These are phyloP conservation scores for Cichladusa arquata DNA, from an alignment of 2,113 vertebrate species.

Conservation along the genomic window DNA sequence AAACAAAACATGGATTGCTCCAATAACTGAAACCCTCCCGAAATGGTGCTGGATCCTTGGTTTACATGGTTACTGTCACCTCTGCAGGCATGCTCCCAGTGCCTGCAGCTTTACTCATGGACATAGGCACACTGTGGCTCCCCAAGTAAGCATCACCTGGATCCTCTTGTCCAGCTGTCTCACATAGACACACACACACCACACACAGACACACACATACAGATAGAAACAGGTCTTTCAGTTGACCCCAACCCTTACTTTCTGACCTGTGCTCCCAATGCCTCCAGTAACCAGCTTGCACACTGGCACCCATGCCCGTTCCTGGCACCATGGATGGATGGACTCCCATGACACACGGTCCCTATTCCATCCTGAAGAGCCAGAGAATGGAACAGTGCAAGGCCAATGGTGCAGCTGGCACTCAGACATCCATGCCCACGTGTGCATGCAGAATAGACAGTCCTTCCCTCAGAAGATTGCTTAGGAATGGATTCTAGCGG, in stretches of 20 bases:
- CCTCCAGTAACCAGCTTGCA: background rate
- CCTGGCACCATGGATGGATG: background rate
- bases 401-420: background rate
- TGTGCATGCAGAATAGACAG: fast-evolving
- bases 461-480: background rate
- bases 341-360: fast-evolving
- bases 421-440: background rate
- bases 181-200: no score
- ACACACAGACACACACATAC: background rate
- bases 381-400: background rate
- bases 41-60: background rate
- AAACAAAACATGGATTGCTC: background rate
- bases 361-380: background rate
- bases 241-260: fast-evolving
- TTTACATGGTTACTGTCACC: background rate
- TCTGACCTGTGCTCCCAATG: no score
- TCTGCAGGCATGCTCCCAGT: background rate
- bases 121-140: background rate
- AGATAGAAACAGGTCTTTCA: background rate
- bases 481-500: background rate
- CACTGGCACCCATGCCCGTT: background rate
- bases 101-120: background rate
- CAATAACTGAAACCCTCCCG: background rate
- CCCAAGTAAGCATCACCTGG: background rate
- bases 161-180: background rate